These are phyloP conservation scores for Eidolon dupreanum DNA, from an alignment of 2,797 vertebrate genomes.

Conservation along the genomic window DNA sequence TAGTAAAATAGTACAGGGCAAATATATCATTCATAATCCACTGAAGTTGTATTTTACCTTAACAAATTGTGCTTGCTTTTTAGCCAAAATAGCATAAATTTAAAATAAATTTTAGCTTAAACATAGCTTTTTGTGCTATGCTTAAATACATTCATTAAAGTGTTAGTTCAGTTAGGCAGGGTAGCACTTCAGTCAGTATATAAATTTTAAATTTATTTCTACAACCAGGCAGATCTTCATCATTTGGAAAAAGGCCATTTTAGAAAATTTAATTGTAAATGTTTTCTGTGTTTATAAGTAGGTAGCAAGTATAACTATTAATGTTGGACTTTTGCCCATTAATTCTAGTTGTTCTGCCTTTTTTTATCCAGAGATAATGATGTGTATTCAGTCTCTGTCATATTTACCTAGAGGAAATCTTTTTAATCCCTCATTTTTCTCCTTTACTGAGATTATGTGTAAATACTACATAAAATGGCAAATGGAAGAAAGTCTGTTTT, in stretches of 20 bases:
- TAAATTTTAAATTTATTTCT: slow-evolving; percentile 38
- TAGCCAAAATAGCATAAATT: slow-evolving; percentile 70
- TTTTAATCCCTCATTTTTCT: slow-evolving; percentile 76
- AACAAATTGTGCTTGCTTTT: slow-evolving; percentile 78
- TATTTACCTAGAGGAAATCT: slow-evolving; percentile 65
- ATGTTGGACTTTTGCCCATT: slow-evolving; percentile 67
- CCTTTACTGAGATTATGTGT: slow-evolving; percentile 68
- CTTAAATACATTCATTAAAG: slow-evolving; percentile 58
- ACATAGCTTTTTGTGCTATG: slow-evolving; percentile 51
- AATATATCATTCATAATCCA: slow-evolving; percentile 82
- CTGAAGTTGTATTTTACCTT: slow-evolving; percentile 78
- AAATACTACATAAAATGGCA: slow-evolving; percentile 76
- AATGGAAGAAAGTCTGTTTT: slow-evolving; percentile 75
- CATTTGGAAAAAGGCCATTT: slow-evolving; percentile 40
- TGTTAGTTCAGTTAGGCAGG: slow-evolving; percentile 59
- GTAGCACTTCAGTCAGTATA: slow-evolving; percentile 20
- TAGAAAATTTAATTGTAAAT: slow-evolving; percentile 34
- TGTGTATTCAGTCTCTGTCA: slow-evolving; percentile 62
- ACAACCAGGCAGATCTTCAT: slow-evolving; percentile 1
- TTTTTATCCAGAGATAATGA: slow-evolving; percentile 66
- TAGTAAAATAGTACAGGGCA: slow-evolving; percentile 81
- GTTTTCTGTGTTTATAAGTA: neutral
- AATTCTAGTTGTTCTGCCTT: slow-evolving; percentile 54
- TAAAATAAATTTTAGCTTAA: slow-evolving; percentile 80
- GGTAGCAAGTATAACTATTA: slow-evolving; percentile 44